Percentiles rank a stretch among this genome's conserved stretches.
phyloP scores from a whole-genome alignment of 2,797 vertebrate genomes.

The Todus mexicanus region DNA sequence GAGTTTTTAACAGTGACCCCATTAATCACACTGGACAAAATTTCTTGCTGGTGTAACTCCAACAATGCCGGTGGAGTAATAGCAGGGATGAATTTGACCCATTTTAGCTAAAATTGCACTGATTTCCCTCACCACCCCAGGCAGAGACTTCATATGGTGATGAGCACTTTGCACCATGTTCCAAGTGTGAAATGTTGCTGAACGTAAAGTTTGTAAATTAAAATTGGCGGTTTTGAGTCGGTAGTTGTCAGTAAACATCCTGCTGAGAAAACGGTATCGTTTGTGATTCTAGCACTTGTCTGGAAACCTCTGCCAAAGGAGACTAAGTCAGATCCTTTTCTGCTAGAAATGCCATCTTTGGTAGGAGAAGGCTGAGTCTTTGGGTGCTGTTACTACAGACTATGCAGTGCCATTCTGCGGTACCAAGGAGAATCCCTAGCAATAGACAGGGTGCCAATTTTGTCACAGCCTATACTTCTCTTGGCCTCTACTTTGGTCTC shows the following conservation, averaged over 20 bases:
- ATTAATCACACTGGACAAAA: not conserved
- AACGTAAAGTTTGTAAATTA: slow-evolving; percentile 24
- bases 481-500: not conserved
- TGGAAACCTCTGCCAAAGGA: not conserved
- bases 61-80: not conserved
- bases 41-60: not conserved
- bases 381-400: not conserved
- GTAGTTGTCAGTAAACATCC: not conserved
- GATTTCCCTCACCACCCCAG: not conserved
- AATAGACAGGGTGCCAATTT: not conserved
- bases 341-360: not conserved
- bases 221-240: slow-evolving; percentile 17
- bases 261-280: not conserved
- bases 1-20: not conserved
- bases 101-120: not conserved
- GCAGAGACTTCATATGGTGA: not conserved
- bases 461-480: not conserved
- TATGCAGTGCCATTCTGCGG: not conserved
- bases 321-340: not conserved
- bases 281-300: not conserved
- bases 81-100: not conserved
- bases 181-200: slow-evolving; percentile 15
- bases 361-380: not conserved
- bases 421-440: not conserved
- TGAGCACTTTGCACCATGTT: slow-evolving; percentile 8